Conservation (phyloP, 1,140 invertebrate genomes). For the Neodiprion lecontei region DNA sequence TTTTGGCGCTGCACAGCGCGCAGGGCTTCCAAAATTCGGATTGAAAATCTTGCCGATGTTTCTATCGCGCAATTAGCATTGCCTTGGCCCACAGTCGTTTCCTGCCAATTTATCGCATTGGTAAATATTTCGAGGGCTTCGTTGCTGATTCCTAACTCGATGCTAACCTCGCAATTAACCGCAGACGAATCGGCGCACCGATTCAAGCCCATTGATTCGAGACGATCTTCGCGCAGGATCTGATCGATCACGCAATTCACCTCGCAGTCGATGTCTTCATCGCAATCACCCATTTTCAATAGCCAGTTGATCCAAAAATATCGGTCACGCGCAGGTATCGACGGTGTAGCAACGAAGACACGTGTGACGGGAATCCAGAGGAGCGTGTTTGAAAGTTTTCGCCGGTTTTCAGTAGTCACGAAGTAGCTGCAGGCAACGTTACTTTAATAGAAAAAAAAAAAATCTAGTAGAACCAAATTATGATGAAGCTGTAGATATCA, state of each 20-base stretch:
- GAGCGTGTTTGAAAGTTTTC: no score
- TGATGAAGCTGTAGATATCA: no score
- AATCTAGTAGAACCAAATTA: no score
- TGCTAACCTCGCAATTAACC: background rate
- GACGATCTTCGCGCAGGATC: background rate
- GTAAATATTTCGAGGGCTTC: background rate
- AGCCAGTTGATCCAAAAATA: no score
- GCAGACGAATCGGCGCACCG: background rate
- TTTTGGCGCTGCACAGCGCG: slow-evolving; percentile 29
- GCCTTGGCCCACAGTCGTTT: background rate
- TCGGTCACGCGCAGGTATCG: no score
- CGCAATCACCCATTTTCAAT: background rate
- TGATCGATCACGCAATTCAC: background rate
- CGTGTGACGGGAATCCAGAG: no score
- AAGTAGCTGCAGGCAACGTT: no score
- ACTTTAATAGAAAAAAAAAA: no score
- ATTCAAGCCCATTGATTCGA: background rate
- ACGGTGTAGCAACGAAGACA: no score
- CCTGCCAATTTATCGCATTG: background rate
- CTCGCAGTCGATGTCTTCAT: background rate
- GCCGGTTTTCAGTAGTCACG: no score
- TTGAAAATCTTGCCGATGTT: slow-evolving; percentile 37
- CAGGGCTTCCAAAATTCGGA: slow-evolving; percentile 45
- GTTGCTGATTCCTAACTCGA: background rate
- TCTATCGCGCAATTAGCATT: slow-evolving; percentile 19